Evolutionary conservation across 2,797 vertebrate genomes (phyloP).

Genomic region (Erethizon dorsatum): DNA sequence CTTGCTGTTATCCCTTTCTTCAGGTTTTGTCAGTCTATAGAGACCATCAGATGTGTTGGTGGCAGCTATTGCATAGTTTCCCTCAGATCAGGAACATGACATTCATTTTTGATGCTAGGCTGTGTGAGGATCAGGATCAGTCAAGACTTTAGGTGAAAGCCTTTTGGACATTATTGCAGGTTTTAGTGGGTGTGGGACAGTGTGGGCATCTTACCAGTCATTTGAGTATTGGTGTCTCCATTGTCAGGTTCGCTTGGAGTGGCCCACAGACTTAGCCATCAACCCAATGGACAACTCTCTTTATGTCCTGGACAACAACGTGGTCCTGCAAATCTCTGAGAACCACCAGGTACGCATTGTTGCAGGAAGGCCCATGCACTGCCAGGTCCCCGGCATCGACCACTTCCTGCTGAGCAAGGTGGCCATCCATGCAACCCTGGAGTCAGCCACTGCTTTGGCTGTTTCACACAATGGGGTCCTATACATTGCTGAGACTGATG

Average conservation of each 20-base stretch:
- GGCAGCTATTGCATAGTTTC: background rate
- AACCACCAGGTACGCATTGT: slow-evolving; percentile 99
- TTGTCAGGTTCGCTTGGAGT: slow-evolving; percentile 96
- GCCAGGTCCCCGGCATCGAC: slow-evolving; percentile 98
- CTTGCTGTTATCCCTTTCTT: background rate
- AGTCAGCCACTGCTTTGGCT: slow-evolving; percentile 96
- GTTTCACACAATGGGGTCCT: slow-evolving; percentile 97
- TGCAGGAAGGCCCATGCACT: slow-evolving; percentile 98
- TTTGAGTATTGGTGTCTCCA: slow-evolving; percentile 71
- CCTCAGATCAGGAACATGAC: background rate
- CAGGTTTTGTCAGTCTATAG: background rate
- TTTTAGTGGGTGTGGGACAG: background rate
- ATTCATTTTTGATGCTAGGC: background rate
- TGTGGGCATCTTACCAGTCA: background rate
- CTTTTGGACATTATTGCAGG: background rate
- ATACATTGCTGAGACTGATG: slow-evolving; percentile 98
- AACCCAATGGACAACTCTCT: slow-evolving; percentile 99
- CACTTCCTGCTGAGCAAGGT: slow-evolving; percentile 98
- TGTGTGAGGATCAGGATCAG: background rate
- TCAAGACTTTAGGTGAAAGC: background rate
- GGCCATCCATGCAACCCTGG: slow-evolving; percentile 97
- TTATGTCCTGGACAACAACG: slow-evolving; percentile 98
- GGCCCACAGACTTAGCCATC: slow-evolving; percentile 98
- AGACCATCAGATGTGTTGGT: background rate
- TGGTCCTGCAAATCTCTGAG: slow-evolving; percentile 98